A percentile compares a stretch with the other conserved stretches of the same genome.
These are phyloP conservation scores for Ferdinandea cuprea DNA, from an alignment of 2,888 invertebrate species.

Conservation along the genomic window DNA sequence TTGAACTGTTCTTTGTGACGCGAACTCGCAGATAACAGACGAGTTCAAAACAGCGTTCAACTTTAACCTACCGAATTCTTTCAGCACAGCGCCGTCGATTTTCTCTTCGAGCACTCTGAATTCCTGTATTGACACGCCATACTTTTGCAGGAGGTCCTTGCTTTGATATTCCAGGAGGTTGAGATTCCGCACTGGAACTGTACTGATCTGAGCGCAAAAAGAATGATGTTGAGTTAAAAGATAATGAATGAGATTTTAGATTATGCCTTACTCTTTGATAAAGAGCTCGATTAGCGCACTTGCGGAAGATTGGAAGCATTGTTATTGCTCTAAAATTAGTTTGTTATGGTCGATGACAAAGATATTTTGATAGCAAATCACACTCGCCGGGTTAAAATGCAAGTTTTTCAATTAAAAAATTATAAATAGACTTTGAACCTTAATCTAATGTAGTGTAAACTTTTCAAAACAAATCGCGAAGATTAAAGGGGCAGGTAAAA, in stretches of 20 bases:
- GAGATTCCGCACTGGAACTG: slow-evolving; percentile 85
- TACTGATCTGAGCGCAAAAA: slow-evolving; percentile 21
- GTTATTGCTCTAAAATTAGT: slow-evolving; percentile 38
- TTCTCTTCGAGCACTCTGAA: slow-evolving; percentile 91
- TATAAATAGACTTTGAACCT: slow-evolving; percentile 61
- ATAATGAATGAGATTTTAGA: not conserved
- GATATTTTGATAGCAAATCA: not conserved
- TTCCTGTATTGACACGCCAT: slow-evolving; percentile 94
- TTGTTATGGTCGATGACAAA: not conserved
- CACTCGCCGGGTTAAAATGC: slow-evolving; percentile 17
- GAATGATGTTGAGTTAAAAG: not conserved
- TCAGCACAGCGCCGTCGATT: slow-evolving; percentile 85
- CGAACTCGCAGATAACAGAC: slow-evolving; percentile 14
- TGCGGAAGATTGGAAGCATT: slow-evolving; percentile 67
- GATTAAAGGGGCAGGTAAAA: slow-evolving; percentile 14
- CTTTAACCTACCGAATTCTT: slow-evolving; percentile 86
- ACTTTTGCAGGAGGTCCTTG: slow-evolving; percentile 93
- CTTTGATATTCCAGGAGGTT: slow-evolving; percentile 99
- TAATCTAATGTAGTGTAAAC: slow-evolving; percentile 16
- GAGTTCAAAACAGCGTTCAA: not conserved
- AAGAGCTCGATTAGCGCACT: slow-evolving; percentile 42
- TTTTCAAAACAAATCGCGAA: slow-evolving; percentile 29
- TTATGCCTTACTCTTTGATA: slow-evolving; percentile 43
- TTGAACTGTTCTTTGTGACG: slow-evolving; percentile 13
- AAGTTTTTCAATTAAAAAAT: slow-evolving; percentile 34